Conservation (phyloP, 2,113 vertebrate species). For the Helogale parvula region DNA sequence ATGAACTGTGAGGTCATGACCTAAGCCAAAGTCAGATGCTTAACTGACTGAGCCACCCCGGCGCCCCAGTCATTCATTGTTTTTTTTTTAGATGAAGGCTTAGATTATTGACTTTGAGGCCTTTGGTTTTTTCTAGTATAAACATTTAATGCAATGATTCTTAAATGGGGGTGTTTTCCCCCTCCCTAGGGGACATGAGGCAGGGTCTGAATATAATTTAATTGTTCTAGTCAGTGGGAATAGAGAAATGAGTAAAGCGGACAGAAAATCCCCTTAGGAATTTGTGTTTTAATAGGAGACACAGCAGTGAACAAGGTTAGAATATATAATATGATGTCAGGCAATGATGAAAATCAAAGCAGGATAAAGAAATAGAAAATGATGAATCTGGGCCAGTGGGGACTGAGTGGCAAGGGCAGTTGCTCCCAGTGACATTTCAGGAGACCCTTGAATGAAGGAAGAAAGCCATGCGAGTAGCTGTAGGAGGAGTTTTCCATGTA, state of each 20-base stretch:
- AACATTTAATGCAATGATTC: neutral
- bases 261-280: neutral
- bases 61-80: neutral
- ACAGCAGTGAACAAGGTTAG: slow-evolving; percentile 11
- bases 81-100: neutral
- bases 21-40: too few species aligned
- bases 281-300: slow-evolving; percentile 5
- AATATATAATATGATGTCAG: neutral
- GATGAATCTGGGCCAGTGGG: neutral
- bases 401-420: neutral
- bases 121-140: neutral
- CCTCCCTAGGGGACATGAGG: neutral
- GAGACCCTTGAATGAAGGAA: neutral
- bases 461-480: neutral
- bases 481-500: neutral
- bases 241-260: neutral
- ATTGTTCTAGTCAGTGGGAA: neutral
- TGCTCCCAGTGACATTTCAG: neutral
- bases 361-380: slow-evolving; percentile 10
- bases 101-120: neutral
- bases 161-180: neutral
- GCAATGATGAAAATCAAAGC: neutral
- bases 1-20: too few species aligned
- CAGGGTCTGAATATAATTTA: neutral
- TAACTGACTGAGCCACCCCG: too few species aligned